Evolutionary conservation across 2,888 invertebrate species (phyloP).

Genomic region (Eudasyphora cyanicolor): DNA sequence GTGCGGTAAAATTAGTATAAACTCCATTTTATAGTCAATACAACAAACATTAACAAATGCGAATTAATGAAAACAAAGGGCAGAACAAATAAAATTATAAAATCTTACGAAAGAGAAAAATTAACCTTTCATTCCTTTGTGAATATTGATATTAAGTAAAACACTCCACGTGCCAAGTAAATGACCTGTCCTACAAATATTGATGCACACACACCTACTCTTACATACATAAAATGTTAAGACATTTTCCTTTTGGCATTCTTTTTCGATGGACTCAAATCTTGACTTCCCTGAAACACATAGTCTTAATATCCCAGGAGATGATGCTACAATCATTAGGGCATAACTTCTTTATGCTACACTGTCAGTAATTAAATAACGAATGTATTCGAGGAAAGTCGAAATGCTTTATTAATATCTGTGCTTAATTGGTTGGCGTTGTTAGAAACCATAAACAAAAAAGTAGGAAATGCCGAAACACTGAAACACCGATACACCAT

Average conservation of each 20-base stretch:
- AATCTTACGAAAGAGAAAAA: too few relatives aligned
- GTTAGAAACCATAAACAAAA: slow-evolving; percentile 3
- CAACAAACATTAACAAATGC: too few relatives aligned
- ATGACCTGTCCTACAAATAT: neutral
- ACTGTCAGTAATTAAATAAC: neutral
- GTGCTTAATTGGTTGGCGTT: slow-evolving; percentile 34
- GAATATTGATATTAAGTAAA: too few relatives aligned
- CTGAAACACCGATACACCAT: slow-evolving; percentile 2
- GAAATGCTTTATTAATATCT: slow-evolving; percentile 15
- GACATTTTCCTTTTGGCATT: too few relatives aligned
- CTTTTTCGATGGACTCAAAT: too few relatives aligned
- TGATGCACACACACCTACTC: too few relatives aligned
- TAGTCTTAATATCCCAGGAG: neutral
- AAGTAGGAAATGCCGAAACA: neutral
- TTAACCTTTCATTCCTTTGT: too few relatives aligned
- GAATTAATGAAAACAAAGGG: too few relatives aligned
- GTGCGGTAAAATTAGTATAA: too few relatives aligned
- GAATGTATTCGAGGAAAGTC: neutral
- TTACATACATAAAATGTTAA: too few relatives aligned
- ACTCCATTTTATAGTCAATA: too few relatives aligned
- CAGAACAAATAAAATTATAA: too few relatives aligned
- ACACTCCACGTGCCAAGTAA: neutral
- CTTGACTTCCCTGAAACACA: neutral
- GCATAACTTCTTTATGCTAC: neutral
- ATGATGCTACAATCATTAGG: neutral